Evolutionary conservation across 1,140 invertebrate genomes (phyloP).

Genomic region (silkworm (Bombyx mori)): ASM3026992v2 NC_085135.1:3036001-3036500

Average conservation of each 20-base stretch:
- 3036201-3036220: constrained; percentile 23
- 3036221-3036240: constrained; percentile 24
- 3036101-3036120: constrained; percentile 12
- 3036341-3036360: constrained; percentile 18
- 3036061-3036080: constrained; percentile 16
- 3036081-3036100: constrained; percentile 27
- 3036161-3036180: constrained; percentile 27
- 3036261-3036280: constrained; percentile 22
- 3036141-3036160: constrained; percentile 10
- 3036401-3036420: constrained; percentile 21
- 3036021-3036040: too few relatives aligned
- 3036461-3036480: constrained; percentile 2
- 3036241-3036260: constrained; percentile 29
- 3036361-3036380: constrained; percentile 15
- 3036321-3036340: constrained; percentile 21
- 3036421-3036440: constrained; percentile 42
- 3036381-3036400: constrained; percentile 14
- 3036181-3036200: constrained; percentile 50
- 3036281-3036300: constrained; percentile 18
- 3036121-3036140: constrained; percentile 16
- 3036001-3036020: background rate
- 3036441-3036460: constrained; percentile 17
- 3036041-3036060: background rate
- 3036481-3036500: too few relatives aligned
- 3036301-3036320: constrained; percentile 19